Conservation (phyloP, 1,140 invertebrate genomes). For the Himalopsyche phryganea region DNA sequence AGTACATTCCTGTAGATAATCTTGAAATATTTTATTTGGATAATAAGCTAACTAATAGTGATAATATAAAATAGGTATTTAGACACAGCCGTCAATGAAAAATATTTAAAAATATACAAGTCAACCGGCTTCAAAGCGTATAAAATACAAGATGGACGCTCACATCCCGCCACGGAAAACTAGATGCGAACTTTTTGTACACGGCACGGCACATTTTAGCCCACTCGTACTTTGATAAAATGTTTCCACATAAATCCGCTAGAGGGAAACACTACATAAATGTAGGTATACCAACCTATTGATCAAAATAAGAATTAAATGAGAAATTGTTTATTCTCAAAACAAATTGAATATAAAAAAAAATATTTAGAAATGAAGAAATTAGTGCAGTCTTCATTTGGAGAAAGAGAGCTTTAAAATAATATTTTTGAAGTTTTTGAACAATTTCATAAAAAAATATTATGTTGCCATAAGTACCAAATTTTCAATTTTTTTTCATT, state of each 20-base stretch:
- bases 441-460: too few relatives aligned
- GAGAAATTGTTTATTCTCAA: too few relatives aligned
- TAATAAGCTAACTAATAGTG: slow-evolving; percentile 45
- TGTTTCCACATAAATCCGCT: slow-evolving; percentile 8
- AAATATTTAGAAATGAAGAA: too few relatives aligned
- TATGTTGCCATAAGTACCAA: too few relatives aligned
- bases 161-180: slow-evolving; percentile 38
- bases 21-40: slow-evolving; percentile 48
- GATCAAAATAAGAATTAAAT: too few relatives aligned
- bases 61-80: slow-evolving; percentile 49
- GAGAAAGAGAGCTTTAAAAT: too few relatives aligned
- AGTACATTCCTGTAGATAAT: slow-evolving; percentile 52
- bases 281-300: too few relatives aligned
- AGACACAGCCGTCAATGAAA: slow-evolving; percentile 47
- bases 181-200: slow-evolving; percentile 28
- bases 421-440: too few relatives aligned
- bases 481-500: too few relatives aligned
- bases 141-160: slow-evolving; percentile 56
- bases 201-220: slow-evolving; percentile 22
- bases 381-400: too few relatives aligned
- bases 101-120: slow-evolving; percentile 42
- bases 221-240: slow-evolving; percentile 17
- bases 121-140: slow-evolving; percentile 52
- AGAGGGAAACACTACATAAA: not conserved
- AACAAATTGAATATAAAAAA: too few relatives aligned